Evolutionary conservation across 2,888 invertebrate genomes (phyloP).

Genomic region (Lepidochitona cinerea): DNA sequence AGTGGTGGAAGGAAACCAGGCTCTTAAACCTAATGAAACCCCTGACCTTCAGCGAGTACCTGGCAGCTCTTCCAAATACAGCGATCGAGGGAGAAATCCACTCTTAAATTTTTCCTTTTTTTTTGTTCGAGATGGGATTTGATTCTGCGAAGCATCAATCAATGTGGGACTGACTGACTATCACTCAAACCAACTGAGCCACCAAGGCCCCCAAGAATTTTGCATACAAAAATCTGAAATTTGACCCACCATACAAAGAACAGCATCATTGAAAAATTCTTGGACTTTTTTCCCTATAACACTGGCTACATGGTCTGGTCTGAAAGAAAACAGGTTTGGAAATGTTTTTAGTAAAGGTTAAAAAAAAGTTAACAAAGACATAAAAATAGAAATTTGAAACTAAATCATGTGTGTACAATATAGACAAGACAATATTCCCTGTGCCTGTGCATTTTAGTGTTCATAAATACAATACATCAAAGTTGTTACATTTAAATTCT

Average conservation of each 20-base stretch:
- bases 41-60: not conserved
- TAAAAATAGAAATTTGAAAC: not conserved
- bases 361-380: not conserved
- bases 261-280: not conserved
- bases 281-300: constrained; percentile 1
- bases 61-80: not conserved
- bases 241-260: not conserved
- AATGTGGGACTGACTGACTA: no score
- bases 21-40: not conserved
- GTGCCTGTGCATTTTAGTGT: no score
- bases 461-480: no score
- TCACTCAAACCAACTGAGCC: not conserved
- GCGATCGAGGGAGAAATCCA: no score
- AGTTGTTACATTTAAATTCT: no score
- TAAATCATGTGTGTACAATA: no score
- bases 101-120: no score
- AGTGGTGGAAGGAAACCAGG: not conserved
- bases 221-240: not conserved
- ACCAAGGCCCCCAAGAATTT: not conserved
- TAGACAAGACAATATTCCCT: no score
- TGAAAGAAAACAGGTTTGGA: not conserved
- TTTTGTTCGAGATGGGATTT: no score
- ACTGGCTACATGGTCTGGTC: constrained; percentile 1
- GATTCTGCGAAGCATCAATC: no score
- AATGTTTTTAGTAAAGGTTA: not conserved